Base-by-base conservation (phyloP, 2,797 vertebrate species). In the Micropoecilia bifurca region DNA sequence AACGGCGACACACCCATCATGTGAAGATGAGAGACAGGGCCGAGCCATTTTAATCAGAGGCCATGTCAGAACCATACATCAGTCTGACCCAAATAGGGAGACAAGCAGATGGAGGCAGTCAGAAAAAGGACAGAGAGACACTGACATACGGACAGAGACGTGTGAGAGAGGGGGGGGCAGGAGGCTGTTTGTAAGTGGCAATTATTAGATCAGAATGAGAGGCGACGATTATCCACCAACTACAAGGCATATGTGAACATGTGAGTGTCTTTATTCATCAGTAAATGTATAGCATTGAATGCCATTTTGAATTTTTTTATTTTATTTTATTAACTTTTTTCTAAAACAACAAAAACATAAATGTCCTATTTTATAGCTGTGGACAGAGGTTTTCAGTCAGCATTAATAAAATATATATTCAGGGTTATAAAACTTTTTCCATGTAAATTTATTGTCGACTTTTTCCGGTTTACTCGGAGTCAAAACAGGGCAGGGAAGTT, bases 181-280 rank as follows among this genome's bases (percentile, higher is more conserved):
- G 13, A 13, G 85, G 77, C 86, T 81, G 77, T 91, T 82, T 85
- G 80, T 83, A 57, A 87, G 86, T 84, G 81, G 77, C 93, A 92
- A 96, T 96, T 94, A 95, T 78, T 69, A 83, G 87, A 86, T 95
- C 88, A 80, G 74, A 61, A 39, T 84, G 92, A 93, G 45, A 91
- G 87, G 92, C 90, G 91, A 91, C 94, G 90, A 95, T 95, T 95
- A 94, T 86, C 79, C 69, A 86, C 88, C 93, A 92, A 63, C 8
- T 87, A 18, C 7, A 39, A 71, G 77, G 79, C 71, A 14, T 41
- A 30, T 63, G 57, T 46, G 48, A 33, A 63, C 2, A 2, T 18
- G 28, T 16, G 30, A 33, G 14, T 61, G 14, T 33, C 16, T 30
- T 14, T 14, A 33, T 63, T 33, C 6, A 5, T 63, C 30, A 8